A percentile compares a stretch with the other conserved stretches of the same genome.
Conservation (phyloP, 2,113 vertebrate species). For the Sander lucioperca region DNA sequence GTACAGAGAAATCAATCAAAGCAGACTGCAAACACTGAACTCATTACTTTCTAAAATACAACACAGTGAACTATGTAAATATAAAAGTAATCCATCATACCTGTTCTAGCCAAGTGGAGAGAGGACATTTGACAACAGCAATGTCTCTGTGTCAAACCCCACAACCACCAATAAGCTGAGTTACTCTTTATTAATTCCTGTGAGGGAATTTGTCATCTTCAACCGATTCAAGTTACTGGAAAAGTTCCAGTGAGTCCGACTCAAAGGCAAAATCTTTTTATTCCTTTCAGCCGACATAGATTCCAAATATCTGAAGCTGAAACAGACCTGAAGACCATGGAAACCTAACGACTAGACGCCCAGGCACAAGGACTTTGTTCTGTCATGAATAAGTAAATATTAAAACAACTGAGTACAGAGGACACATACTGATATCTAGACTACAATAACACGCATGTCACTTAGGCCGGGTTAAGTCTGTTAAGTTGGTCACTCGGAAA, state of each 20-base stretch:
- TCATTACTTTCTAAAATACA: background rate
- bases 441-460: too few relatives aligned
- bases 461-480: too few relatives aligned
- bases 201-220: background rate
- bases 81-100: conserved; percentile 5
- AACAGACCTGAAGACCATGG: background rate
- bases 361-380: background rate
- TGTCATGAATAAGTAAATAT: background rate
- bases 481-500: too few relatives aligned
- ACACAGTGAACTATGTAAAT: background rate
- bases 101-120: conserved; percentile 11
- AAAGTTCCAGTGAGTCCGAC: background rate
- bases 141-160: background rate
- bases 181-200: background rate
- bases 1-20: conserved; percentile 17
- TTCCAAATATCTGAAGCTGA: background rate
- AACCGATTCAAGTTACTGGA: background rate
- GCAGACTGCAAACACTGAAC: background rate
- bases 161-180: background rate
- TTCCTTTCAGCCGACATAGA: background rate
- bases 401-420: background rate
- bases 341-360: background rate
- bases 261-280: too few relatives aligned
- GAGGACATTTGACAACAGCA: background rate
- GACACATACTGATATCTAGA: too few relatives aligned